phyloP scores from a whole-genome alignment of 2,888 invertebrate species.

The Brenthis daphne region DNA sequence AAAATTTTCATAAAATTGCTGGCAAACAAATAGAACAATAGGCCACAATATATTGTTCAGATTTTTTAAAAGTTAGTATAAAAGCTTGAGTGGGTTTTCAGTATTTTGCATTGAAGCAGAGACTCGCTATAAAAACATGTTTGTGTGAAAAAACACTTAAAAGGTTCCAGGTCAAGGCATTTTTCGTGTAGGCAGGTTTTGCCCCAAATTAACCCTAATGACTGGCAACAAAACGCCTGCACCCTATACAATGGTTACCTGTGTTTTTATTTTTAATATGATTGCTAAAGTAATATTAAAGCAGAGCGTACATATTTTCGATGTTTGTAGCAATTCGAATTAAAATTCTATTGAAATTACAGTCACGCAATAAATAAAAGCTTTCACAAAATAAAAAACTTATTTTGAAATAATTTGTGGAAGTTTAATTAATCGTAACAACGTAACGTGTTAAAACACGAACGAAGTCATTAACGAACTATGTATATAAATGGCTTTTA shows the following conservation, averaged over 20 bases:
- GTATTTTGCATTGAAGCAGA: slow-evolving; percentile 14
- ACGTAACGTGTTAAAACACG: too few relatives aligned
- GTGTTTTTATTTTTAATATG: slow-evolving; percentile 39
- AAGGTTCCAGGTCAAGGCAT: slow-evolving; percentile 35
- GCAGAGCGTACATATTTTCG: slow-evolving; percentile 30
- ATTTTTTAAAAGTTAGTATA: slow-evolving; percentile 17
- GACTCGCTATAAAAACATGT: slow-evolving; percentile 27
- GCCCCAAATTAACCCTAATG: slow-evolving; percentile 43
- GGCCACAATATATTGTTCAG: background rate
- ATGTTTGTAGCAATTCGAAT: slow-evolving; percentile 30
- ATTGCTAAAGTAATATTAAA: slow-evolving; percentile 23
- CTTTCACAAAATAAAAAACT: slow-evolving; percentile 35
- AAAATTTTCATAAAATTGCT: background rate
- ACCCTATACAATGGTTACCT: slow-evolving; percentile 24
- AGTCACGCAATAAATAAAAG: slow-evolving; percentile 25
- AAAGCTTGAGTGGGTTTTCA: slow-evolving; percentile 10
- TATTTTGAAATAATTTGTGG: background rate
- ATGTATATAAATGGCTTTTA: too few relatives aligned
- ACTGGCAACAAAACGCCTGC: slow-evolving; percentile 37
- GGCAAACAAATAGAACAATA: slow-evolving; percentile 2
- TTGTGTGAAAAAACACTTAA: slow-evolving; percentile 33
- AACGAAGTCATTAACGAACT: background rate
- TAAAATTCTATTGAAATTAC: slow-evolving; percentile 23
- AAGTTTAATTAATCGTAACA: too few relatives aligned
- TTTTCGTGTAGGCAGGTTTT: slow-evolving; percentile 34